These are phyloP conservation scores for Helogale parvula DNA, from an alignment of 2,113 vertebrate species.

Conservation along the genomic window DNA sequence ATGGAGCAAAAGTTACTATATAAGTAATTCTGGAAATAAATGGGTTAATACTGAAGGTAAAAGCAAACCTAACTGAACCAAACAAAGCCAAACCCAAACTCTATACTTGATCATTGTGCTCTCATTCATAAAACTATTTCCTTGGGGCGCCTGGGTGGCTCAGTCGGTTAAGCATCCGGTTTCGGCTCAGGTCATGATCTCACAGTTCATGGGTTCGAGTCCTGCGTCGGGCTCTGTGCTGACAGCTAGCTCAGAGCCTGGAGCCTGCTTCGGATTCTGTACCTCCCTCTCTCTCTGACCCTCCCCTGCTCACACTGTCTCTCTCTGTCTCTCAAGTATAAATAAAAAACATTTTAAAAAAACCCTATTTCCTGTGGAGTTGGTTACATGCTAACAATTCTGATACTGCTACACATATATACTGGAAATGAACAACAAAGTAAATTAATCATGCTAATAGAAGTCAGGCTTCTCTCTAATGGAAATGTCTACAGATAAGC, in stretches of 20 bases:
- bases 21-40: neutral
- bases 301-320: too few relatives aligned
- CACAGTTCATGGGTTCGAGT: too few relatives aligned
- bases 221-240: too few relatives aligned
- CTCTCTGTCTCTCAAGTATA: too few relatives aligned
- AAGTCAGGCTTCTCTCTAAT: neutral
- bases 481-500: neutral
- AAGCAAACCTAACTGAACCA: neutral
- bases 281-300: too few relatives aligned
- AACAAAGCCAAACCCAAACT: neutral
- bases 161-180: too few relatives aligned
- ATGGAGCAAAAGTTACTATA: neutral
- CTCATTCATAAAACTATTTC: neutral
- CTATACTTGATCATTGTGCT: neutral
- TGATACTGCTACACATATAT: neutral
- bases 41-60: neutral
- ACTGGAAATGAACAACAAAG: neutral
- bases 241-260: too few relatives aligned
- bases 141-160: too few relatives aligned
- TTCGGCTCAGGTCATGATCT: too few relatives aligned
- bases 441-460: neutral
- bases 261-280: too few relatives aligned
- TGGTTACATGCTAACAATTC: neutral
- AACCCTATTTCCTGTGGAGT: neutral
- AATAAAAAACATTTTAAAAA: too few relatives aligned